Evolutionary conservation across 2,888 invertebrate species (phyloP).

Genomic region (Microdon myrmicae): DNA sequence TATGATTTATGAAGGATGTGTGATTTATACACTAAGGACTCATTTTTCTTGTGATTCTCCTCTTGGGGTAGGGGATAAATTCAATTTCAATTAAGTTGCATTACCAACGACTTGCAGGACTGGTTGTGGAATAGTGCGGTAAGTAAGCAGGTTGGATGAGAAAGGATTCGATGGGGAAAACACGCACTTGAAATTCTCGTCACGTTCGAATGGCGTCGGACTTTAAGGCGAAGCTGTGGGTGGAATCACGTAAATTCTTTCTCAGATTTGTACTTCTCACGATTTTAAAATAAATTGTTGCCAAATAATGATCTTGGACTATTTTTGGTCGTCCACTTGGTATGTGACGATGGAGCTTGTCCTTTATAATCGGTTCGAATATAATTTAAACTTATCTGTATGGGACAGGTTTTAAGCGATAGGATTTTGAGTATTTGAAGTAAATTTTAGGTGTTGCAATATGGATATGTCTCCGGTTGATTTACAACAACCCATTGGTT

Average conservation of each 20-base stretch:
- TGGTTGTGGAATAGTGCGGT: background rate
- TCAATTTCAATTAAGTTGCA: constrained; percentile 31
- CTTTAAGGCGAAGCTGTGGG: constrained; percentile 21
- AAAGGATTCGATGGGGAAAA: constrained; percentile 3
- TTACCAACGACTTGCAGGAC: background rate
- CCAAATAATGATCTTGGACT: constrained; percentile 36
- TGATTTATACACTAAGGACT: constrained; percentile 36
- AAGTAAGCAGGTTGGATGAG: background rate
- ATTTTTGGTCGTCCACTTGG: constrained; percentile 43
- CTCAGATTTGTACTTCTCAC: constrained; percentile 45
- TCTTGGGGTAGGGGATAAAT: constrained; percentile 4
- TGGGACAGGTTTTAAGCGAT: too few relatives aligned
- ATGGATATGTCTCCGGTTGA: too few relatives aligned
- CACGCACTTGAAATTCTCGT: constrained; percentile 26
- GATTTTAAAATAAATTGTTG: constrained; percentile 47
- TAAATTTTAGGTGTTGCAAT: too few relatives aligned
- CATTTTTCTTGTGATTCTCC: constrained; percentile 2
- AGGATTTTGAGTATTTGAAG: too few relatives aligned
- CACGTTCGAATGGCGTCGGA: constrained; percentile 41
- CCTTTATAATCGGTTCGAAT: background rate
- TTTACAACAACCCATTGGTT: too few relatives aligned
- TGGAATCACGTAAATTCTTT: constrained; percentile 45
- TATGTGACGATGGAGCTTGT: background rate
- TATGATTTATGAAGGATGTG: constrained; percentile 31
- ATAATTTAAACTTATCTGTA: background rate